Conservation (phyloP, 2,797 vertebrate species). For the Florisuga fusca region DNA sequence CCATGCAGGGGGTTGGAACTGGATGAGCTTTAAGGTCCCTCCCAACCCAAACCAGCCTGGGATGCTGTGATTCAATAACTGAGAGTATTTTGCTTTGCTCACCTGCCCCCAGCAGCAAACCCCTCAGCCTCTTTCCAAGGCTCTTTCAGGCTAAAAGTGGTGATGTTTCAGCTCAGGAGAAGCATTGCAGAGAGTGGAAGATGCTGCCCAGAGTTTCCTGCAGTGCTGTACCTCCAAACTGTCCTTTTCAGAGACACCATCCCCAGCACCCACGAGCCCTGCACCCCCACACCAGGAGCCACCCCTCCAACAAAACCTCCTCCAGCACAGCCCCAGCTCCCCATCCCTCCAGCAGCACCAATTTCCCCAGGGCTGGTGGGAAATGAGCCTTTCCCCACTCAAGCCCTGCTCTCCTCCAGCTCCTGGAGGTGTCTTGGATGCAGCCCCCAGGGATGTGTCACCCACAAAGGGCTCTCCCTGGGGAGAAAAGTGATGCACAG, state of each 20-base stretch:
- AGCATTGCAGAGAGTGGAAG: neutral
- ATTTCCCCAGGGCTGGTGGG: neutral
- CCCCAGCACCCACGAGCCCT: too few species aligned
- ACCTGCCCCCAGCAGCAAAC: neutral
- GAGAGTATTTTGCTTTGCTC: neutral
- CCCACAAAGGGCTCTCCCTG: neutral
- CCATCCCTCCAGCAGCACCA: neutral
- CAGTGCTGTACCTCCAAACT: neutral
- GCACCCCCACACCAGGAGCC: neutral
- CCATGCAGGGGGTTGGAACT: too few species aligned
- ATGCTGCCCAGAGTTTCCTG: neutral
- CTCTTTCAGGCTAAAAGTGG: accelerated
- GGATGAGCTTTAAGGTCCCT: too few species aligned
- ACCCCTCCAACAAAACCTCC: neutral
- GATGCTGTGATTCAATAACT: neutral
- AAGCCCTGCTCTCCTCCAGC: neutral
- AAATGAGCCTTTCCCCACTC: neutral
- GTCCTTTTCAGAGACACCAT: neutral
- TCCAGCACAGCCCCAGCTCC: neutral
- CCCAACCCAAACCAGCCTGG: too few species aligned
- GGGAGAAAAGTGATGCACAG: neutral
- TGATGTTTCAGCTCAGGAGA: neutral
- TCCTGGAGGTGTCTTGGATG: neutral
- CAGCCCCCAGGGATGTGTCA: neutral
- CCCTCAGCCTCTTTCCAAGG: neutral